Evolutionary conservation across 2,888 invertebrate species (phyloP), one percentile per base, ranked within the genome.

Genomic region (Agrotis exclamationis): DNA sequence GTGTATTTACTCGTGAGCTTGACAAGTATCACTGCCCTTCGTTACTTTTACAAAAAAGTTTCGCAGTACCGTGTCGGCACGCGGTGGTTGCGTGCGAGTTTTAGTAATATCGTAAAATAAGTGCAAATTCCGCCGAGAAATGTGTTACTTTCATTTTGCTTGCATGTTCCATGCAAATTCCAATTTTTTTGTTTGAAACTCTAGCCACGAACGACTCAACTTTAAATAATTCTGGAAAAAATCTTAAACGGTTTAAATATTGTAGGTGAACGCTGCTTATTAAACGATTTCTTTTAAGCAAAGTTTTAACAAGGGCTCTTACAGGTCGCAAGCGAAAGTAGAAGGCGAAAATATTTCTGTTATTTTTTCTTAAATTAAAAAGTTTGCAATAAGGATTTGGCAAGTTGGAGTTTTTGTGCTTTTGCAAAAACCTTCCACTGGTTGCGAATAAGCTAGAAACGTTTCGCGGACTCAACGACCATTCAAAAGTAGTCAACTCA

Each of bases 281-380:
- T 74, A 71, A 76, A 58, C 70, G 71, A 76, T 80, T 84, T 80
- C 74, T 81, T 74, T 70, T 45, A 48, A 67, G 59, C 50, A 84
- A 88, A 85, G 70, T 88, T 88, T 85, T 86, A 88, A 87, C 87
- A 86, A 86, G 85, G 84, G 84, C 82, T 60, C 76, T 79, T 76
- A 76, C 72, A 82, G 79, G 80, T 80, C 70, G 79, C 71, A 69
- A 72, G 70, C 59, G 64, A 67, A 82, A 87, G 79, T 79, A 83
- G 76, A 69, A 84, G 54, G 72, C 69, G 74, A 74, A 80, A 80
- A 74, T 82, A 82, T 79, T 82, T 76, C 75, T 76, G 84, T 87
- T 88, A 11, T 39, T 83, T 84, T 85, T 84, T 85, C 79, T 84
- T 83, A 87, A 88, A 88, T 89, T 87, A 86, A 87, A 88, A 90